Base-by-base conservation (phyloP, 1,140 invertebrate species). In the Trinorchestia longiramus region DNA sequence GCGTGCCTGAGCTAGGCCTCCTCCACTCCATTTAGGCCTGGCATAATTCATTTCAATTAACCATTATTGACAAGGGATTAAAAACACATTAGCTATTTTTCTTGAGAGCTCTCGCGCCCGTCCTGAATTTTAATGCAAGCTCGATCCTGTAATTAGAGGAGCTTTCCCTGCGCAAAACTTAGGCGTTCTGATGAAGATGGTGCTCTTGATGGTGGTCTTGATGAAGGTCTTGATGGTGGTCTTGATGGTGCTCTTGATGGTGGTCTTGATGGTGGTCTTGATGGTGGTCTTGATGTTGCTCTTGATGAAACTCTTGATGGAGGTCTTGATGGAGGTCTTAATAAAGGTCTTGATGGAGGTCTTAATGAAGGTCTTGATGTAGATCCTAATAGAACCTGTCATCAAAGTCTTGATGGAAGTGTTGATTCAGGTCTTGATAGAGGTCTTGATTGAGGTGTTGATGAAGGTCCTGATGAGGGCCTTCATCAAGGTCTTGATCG, bases 31-130 rank as follows among this genome's bases (percentile, higher is more conserved):
- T 47, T 36, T 45, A 47, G 92, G 92, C 44, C 43, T 47, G 43
- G 19, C 92, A 45, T 94, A 94, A 94, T 94, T 94, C 92, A 47
- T 94, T 94, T 43, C 92, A 94, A 94, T 94, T 94, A 45, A 43
- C 43, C 92, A 94, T 94, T 94, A 94, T 94, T 94, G 92, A 94
- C 92, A 94, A 19, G 43, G 92, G 92, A 94, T 94, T 94, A 94
- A 94, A 94, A 94, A 94, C 92, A 94, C 92, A 94, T 94, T 94
- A 94, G 92, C 92, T 94, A 94, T 94, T 94, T 94, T 94, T 94
- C 6, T 40, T 0, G 43, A 0, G 43, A 45, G 43, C 92, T 3
- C 92, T 94, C 92, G 92, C 92, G 92, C 44, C 92, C 40, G 41
- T 42, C 19, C 43, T 45, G 92, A 94, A 94, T 94, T 94, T 94